These are phyloP conservation scores for Stenotaenia linearis DNA, from an alignment of 2,888 invertebrate species.

Conservation along the genomic window DNA sequence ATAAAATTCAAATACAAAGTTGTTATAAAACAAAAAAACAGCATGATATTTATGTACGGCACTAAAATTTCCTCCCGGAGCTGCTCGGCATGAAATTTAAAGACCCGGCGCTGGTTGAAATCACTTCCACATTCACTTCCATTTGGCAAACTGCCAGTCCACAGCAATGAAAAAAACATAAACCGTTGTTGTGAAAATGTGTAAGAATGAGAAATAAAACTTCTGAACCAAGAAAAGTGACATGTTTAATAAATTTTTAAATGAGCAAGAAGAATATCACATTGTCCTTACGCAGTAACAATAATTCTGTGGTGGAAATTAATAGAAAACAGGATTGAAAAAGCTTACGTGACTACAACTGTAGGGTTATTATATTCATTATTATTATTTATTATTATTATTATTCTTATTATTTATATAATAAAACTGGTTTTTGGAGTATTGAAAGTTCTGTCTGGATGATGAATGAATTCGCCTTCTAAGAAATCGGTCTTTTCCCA, in stretches of 20 bases:
- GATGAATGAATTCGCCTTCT: slow-evolving; percentile 9
- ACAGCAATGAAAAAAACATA: too few species aligned
- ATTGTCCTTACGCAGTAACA: slow-evolving; percentile 14
- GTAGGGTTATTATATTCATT: background rate
- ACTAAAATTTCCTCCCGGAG: too few species aligned
- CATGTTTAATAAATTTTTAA: slow-evolving; percentile 15
- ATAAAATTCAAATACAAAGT: too few species aligned
- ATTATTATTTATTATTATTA: background rate
- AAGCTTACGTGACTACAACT: slow-evolving; percentile 9
- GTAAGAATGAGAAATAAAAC: background rate
- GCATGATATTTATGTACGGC: too few species aligned
- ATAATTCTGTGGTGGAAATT: background rate
- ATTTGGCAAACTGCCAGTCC: background rate
- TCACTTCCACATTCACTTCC: too few species aligned
- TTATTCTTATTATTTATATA: background rate
- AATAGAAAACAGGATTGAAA: background rate
- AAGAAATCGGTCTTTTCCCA: background rate
- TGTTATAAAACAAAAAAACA: too few species aligned
- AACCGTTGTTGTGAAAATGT: background rate
- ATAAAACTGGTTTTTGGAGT: background rate
- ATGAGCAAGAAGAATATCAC: slow-evolving; percentile 19
- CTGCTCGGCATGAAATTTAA: too few species aligned
- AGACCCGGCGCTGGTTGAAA: too few species aligned
- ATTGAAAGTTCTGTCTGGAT: slow-evolving; percentile 11
- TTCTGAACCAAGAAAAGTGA: slow-evolving; percentile 6